A percentile compares a stretch with the other conserved stretches of the same genome.
Conservation (phyloP, 2,113 vertebrate species). For the Dendrocopos noguchii region DNA sequence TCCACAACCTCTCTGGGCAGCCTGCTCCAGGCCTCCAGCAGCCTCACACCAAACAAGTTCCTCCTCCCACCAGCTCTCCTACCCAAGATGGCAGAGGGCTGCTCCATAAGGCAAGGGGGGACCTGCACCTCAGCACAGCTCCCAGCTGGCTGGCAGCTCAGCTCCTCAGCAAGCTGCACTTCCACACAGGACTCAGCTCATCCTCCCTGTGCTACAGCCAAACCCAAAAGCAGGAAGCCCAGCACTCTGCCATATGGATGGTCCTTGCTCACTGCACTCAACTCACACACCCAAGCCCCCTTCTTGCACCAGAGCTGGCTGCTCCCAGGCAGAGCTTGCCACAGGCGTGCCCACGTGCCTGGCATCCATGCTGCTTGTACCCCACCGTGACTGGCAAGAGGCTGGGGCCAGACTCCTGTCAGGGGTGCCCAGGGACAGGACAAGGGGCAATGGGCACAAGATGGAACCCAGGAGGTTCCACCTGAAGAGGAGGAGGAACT, state of each 20-base stretch:
- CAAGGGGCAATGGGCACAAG: too few species aligned
- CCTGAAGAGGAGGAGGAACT: too few species aligned
- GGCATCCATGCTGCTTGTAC: accelerated
- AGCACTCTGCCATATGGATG: accelerated
- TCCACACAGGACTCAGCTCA: not conserved
- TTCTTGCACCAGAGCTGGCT: not conserved
- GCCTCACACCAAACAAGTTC: not conserved
- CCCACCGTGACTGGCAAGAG: too few species aligned
- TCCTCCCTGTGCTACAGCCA: not conserved
- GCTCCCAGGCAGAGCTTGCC: not conserved
- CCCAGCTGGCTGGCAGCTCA: not conserved
- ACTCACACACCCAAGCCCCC: accelerated
- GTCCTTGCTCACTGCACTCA: accelerated
- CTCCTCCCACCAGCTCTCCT: not conserved
- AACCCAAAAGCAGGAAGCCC: not conserved
- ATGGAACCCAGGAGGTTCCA: too few species aligned
- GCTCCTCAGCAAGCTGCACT: not conserved
- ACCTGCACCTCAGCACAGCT: not conserved
- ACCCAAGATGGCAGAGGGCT: not conserved
- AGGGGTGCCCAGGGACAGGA: too few species aligned
- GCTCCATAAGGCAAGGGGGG: not conserved
- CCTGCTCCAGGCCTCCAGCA: not conserved
- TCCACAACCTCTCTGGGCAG: too few species aligned
- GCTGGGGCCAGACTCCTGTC: too few species aligned
- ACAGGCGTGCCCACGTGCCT: accelerated